These are phyloP conservation scores for Platyscapa corneri DNA, from an alignment of 1,140 invertebrate species.

Conservation along the genomic window DNA sequence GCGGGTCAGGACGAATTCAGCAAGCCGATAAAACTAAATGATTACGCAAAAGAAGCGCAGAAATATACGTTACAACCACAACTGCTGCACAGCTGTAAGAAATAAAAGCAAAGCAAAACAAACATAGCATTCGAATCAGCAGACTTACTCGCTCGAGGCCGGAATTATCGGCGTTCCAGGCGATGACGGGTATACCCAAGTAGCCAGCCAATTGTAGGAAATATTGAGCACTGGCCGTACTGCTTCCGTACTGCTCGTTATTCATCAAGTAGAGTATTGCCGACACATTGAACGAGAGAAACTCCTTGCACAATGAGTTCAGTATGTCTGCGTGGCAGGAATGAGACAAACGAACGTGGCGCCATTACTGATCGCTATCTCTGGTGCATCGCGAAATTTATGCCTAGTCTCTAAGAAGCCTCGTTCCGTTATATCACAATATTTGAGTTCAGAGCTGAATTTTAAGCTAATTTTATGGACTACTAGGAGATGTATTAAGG, in stretches of 20 bases:
- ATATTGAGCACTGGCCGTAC: conserved; percentile 94
- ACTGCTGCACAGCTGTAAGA: no score
- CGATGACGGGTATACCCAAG: conserved; percentile 90
- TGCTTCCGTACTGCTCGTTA: conserved; percentile 88
- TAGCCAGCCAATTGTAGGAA: conserved; percentile 93
- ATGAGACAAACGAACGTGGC: neutral
- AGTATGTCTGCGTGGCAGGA: conserved; percentile 80
- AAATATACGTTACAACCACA: no score
- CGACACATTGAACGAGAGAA: conserved; percentile 90
- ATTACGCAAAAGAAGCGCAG: neutral
- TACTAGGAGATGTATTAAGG: neutral
- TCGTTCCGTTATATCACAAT: neutral
- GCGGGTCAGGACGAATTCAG: no score
- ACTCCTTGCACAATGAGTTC: conserved; percentile 90
- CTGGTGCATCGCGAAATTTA: neutral
- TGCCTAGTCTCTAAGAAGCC: neutral
- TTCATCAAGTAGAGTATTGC: conserved; percentile 96
- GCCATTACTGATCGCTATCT: neutral
- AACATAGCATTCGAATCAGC: no score
- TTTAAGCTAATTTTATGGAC: conserved; percentile 9
- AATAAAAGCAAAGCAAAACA: no score
- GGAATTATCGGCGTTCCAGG: conserved; percentile 96
- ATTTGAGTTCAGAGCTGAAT: neutral
- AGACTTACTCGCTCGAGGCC: conserved; percentile 82
- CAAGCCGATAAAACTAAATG: neutral